Evolutionary conservation across 2,888 invertebrate species (phyloP).

Genomic region (Caenorhabditis imperialis): DNA sequence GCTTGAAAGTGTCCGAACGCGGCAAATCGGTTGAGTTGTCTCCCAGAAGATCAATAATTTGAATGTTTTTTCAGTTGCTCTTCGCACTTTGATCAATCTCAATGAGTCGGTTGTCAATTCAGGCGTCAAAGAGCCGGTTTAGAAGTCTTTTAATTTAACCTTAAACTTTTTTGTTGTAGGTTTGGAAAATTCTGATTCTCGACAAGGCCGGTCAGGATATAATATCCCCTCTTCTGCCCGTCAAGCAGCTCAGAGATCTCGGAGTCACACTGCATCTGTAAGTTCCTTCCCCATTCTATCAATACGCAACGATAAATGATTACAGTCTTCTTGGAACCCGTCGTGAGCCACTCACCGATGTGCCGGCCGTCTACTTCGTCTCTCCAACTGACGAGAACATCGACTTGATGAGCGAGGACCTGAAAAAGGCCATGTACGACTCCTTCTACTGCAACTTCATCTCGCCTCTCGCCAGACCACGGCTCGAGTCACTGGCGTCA

Average conservation of each 20-base stretch:
- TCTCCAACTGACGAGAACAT: conserved; percentile 96
- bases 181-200: conserved; percentile 86
- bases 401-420: conserved; percentile 86
- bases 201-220: conserved; percentile 97
- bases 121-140: conserved; percentile 75
- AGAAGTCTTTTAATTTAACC: background rate
- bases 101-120: conserved; percentile 73
- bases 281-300: too few relatives aligned
- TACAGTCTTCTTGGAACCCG: conserved; percentile 79
- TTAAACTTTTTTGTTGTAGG: conserved; percentile 10
- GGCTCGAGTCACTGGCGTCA: conserved; percentile 93
- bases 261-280: conserved; percentile 98
- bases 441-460: conserved; percentile 96
- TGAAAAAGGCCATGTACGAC: conserved; percentile 87
- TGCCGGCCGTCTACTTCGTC: conserved; percentile 98
- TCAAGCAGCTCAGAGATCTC: conserved; percentile 93
- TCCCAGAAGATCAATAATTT: background rate
- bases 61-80: conserved; percentile 65
- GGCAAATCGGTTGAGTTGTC: conserved; percentile 62
- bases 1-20: conserved; percentile 63
- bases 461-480: conserved; percentile 85
- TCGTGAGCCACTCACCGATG: conserved; percentile 90
- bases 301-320: too few relatives aligned
- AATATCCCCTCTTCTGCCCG: conserved; percentile 94
- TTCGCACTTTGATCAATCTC: conserved; percentile 76